Evolutionary conservation across 2,113 vertebrate species (phyloP).

Genomic region (Tretioscincus oriximinensis): DNA sequence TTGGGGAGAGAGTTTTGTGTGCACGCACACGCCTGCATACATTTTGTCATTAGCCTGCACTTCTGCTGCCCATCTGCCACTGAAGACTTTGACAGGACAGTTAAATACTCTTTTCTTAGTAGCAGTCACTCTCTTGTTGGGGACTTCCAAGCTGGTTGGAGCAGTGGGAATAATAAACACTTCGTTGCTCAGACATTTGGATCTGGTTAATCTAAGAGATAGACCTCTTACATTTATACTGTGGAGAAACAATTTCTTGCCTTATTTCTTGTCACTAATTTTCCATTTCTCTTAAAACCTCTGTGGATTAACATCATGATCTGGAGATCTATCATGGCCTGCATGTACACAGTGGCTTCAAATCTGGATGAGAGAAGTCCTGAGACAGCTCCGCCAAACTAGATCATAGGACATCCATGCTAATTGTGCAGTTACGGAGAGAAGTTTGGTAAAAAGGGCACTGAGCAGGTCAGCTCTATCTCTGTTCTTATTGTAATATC

Average conservation of each 20-base stretch:
- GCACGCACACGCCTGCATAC: conserved; percentile 54
- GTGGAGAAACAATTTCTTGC: neutral
- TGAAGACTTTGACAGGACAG: conserved; percentile 47
- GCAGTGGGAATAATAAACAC: conserved; percentile 13
- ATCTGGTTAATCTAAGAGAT: neutral
- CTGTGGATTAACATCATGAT: too few relatives aligned
- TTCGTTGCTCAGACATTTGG: neutral
- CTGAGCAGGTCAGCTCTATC: too few relatives aligned
- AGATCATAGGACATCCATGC: too few relatives aligned
- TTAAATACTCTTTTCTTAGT: conserved; percentile 39
- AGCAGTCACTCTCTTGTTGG: neutral
- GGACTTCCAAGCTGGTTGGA: neutral
- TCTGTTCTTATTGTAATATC: too few relatives aligned
- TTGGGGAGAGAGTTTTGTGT: rapidly evolving
- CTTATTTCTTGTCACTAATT: neutral
- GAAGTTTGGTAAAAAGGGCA: too few relatives aligned
- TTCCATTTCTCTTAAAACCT: neutral
- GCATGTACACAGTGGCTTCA: too few relatives aligned
- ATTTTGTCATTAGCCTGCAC: conserved; percentile 70
- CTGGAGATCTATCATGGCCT: too few relatives aligned
- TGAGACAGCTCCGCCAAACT: too few relatives aligned
- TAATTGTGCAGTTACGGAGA: too few relatives aligned
- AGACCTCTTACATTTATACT: too few relatives aligned
- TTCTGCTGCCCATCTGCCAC: conserved; percentile 63
- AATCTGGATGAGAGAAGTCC: too few relatives aligned